Base-by-base conservation (phyloP, 2,113 vertebrate species). In the Mustela lutreola region DNA sequence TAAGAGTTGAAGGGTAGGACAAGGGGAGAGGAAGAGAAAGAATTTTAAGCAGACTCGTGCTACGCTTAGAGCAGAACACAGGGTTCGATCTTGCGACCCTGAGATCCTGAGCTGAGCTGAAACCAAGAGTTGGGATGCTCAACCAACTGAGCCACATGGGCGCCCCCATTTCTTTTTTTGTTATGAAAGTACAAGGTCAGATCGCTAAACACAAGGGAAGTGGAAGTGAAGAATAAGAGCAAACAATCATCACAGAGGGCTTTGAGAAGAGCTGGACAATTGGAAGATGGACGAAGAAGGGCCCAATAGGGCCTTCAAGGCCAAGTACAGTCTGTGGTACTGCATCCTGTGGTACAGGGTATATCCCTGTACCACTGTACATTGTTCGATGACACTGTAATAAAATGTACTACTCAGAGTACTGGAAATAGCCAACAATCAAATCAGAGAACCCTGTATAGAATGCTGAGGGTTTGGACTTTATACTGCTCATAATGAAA, bases 401-500 rank as follows among this genome's bases (percentile, higher is more conserved):
- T 60, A 31, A 84, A 94, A 84, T 80, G 48, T 84, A 91, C 65
- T 36, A 73, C 50, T 65, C 12, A 31, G 65, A 93, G 39, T 60
- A 53, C 58, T 53, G 15, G 76, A 89, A 82, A 91, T 79, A 58
- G 89, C 33, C 65, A 93, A 73, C 4, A 92, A 76, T 84, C 80
- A 93, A 88, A 19, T 81, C 70, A 84, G 76, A 71, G 75, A 50
- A 24, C 21, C 63, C 8, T 89, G 36, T 18, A 48, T 11, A 62
- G 39, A 7, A 31, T 62, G 36, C 9, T 48, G 39, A 76, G 8
- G 11, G 22, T 45, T 79, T 95, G 89, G 71, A 93, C 92, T 97
- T 97, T 89, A 91, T 48, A 71, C 85, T 62, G 65, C 7, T 91
- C 39, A 63, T 50, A 94, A 75, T 9, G 19, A 15, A 86, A 82